Base-by-base conservation (phyloP, 2,113 vertebrate species). In the Erinaceus europaeus region DNA sequence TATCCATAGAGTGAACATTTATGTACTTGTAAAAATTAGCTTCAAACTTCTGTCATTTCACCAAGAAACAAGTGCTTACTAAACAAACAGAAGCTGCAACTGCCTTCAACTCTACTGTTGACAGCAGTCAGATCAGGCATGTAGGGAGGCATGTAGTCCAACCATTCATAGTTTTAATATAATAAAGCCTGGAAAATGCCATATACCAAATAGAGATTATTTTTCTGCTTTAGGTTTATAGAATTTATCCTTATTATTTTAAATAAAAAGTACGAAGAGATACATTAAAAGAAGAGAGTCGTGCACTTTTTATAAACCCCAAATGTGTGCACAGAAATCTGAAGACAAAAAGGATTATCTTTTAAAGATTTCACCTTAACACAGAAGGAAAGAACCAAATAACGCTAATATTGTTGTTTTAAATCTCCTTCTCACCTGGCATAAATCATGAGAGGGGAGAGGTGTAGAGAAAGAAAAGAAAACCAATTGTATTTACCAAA, bases 21-120 rank as follows among this genome's bases (percentile, higher is more conserved):
- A 3, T 50, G 36, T 74, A 80, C 50, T 88, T 90, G 75, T 67
- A 68, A 59, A 69, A 76, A 89, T 46, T 18, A 72, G n/a, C 72
- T 90, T 86, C 62, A 50, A 10, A 68, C 57, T 90, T 80, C 76
- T 64, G 34, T 57, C 15, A 61, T 92, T 81, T 92, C 62, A 80
- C 48, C 55, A 90, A 90, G 67, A 90, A 62, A 91, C 18, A 0
- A 55, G 52, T 83, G 69, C 42, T 74, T 83, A 84, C 13, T 71
- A 36, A 86, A 65, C n/a, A 52, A 55, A 90, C 65, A 53, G 18
- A 89, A 87, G 20, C 15, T 57, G 67, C 7, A 34, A 34, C 2
- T 57, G 42, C 14, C 62, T 88, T 88, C 81, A 71, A 72, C 53
- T 67, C 48, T 89, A 32, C 50, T 62, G 64, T 73, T 67, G 77